phyloP scores from a whole-genome alignment of 2,888 invertebrate genomes.

The Heliconius cydno region DNA sequence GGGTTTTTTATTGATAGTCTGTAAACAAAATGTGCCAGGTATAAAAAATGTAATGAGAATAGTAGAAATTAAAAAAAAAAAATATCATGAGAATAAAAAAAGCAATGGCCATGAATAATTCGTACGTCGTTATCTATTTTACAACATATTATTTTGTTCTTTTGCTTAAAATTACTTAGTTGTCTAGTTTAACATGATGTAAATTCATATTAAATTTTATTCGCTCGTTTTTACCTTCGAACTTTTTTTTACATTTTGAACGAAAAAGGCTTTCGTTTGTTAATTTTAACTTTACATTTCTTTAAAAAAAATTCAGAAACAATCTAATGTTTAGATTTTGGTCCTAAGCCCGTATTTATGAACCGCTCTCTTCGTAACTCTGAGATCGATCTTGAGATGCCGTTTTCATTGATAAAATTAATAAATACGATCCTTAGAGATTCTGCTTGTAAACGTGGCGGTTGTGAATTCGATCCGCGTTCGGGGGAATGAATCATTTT shows the following conservation, averaged over 20 bases:
- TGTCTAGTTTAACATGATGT: constrained; percentile 2
- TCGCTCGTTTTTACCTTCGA: background rate
- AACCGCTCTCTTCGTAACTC: no score
- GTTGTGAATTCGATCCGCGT: no score
- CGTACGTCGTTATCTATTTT: background rate
- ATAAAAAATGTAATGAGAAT: background rate
- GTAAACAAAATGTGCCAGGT: background rate
- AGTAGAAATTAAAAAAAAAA: background rate
- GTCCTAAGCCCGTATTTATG: no score
- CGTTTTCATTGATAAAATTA: no score
- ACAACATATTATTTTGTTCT: background rate
- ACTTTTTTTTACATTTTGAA: background rate
- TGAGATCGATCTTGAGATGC: no score
- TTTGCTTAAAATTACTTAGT: background rate
- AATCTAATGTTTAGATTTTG: no score
- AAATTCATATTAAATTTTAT: background rate
- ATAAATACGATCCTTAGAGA: no score
- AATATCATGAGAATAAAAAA: background rate
- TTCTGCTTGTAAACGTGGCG: no score
- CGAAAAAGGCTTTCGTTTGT: background rate
- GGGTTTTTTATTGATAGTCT: background rate
- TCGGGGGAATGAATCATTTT: no score
- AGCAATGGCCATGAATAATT: background rate
- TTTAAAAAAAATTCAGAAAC: no score
- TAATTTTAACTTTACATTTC: background rate